Base-by-base conservation (phyloP, 2,797 vertebrate species). In the Pelodytes ibericus region DNA sequence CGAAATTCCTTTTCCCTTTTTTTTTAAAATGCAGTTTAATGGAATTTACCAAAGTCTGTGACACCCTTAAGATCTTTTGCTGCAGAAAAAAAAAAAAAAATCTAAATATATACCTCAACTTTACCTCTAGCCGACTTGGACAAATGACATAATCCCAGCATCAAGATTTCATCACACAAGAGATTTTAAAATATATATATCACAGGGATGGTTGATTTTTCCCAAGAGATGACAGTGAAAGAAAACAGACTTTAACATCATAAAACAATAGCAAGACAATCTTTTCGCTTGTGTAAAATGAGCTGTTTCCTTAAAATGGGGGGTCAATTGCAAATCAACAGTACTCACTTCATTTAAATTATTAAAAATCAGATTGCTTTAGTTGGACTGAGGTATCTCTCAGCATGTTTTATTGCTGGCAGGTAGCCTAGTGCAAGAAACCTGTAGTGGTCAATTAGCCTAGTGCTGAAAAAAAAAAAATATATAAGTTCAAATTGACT, bases 151-250 rank as follows among this genome's bases (percentile, higher is more conserved):
- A 72, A 78, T 72, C 39, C 57, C 18, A 59, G 18, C 41, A 25
- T 62, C 65, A 76, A 59, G 59, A 81, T 76, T 41, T 86, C 36
- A 81, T 75, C 58, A 70, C 67, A 78, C 5, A 5, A 36, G 33
- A 36, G 33, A 25, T 29, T 47, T 26, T 27, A n/a, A 16, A 20
- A 2, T 41, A 59, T 49, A 22, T 29, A 4, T 57, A 59, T 49
- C 22, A 16, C 76, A 80, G 82, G 80, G 74, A 82, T 71, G 20
- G 71, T 25, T 70, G 33, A 80, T 87, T 83, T n/a, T 83, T 81
- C 67, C 31, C 16, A 71, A 31, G 47, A 63, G 1, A 70, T 84
- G 81, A 57, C 16, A 39, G 31, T 72, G n/a, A n/a, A 81, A 80
- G 41, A 74, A 65, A 25, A 80, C 58, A 22, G 30, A 29, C 11